These are phyloP conservation scores for Drosophila ambigua DNA, from an alignment of 1,140 invertebrate genomes.

Conservation along the genomic window DNA sequence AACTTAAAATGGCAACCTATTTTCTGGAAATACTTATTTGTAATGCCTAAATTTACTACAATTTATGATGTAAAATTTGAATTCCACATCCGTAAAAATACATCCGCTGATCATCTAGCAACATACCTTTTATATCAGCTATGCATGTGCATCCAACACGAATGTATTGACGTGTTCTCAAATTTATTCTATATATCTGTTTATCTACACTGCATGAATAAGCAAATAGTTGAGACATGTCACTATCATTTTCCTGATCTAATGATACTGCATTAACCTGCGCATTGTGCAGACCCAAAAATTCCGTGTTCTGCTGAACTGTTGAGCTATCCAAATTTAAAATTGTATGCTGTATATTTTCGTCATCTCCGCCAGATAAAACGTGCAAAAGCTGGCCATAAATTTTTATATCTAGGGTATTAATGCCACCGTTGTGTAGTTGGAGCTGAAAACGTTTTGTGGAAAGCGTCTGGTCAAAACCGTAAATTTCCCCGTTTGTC, in stretches of 20 bases:
- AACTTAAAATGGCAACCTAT: too few relatives aligned
- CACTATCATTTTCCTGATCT: not conserved
- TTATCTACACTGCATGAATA: conserved; percentile 62
- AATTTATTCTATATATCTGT: conserved; percentile 52
- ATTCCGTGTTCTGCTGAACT: not conserved
- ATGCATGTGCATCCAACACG: conserved; percentile 54
- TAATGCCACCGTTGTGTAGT: conserved; percentile 70
- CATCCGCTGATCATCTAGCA: conserved; percentile 29
- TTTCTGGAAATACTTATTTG: too few relatives aligned
- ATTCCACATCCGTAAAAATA: conserved; percentile 62
- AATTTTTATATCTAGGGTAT: conserved; percentile 55
- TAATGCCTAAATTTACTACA: too few relatives aligned
- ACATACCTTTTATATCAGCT: conserved; percentile 62
- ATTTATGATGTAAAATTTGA: conserved; percentile 19
- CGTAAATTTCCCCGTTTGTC: conserved; percentile 67
- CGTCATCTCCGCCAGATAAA: conserved; percentile 77
- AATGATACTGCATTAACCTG: conserved; percentile 58
- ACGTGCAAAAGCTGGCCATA: conserved; percentile 44
- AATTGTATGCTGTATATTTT: conserved; percentile 55
- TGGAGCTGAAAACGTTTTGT: conserved; percentile 34
- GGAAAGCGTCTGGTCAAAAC: conserved; percentile 38
- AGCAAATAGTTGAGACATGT: conserved; percentile 15
- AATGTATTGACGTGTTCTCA: conserved; percentile 12
- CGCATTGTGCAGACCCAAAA: conserved; percentile 48
- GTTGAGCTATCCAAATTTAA: conserved; percentile 21